Evolutionary conservation across 2,888 invertebrate genomes (phyloP).

Genomic region (Drosophila infuscata): DNA sequence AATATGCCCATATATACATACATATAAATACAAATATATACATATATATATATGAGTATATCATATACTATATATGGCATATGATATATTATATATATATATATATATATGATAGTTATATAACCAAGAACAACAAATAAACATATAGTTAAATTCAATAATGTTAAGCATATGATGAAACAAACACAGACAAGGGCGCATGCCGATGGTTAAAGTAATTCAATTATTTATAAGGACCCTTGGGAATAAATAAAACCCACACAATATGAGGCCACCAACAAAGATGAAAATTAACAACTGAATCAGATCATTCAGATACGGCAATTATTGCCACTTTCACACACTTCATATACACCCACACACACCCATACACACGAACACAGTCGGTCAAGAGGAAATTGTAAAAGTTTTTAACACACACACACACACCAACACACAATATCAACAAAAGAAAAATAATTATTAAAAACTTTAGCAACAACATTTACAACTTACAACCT

Average conservation of each 20-base stretch:
- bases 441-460: slow-evolving; percentile 44
- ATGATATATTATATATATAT: slow-evolving; percentile 25
- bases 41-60: slow-evolving; percentile 36
- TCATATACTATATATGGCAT: slow-evolving; percentile 35
- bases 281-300: slow-evolving; percentile 22
- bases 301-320: slow-evolving; percentile 46
- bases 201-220: slow-evolving; percentile 61
- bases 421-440: slow-evolving; percentile 6
- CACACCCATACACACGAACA: slow-evolving; percentile 14
- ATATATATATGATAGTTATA: slow-evolving; percentile 69
- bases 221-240: slow-evolving; percentile 75
- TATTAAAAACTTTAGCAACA: slow-evolving; percentile 63
- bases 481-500: slow-evolving; percentile 60
- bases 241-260: slow-evolving; percentile 18
- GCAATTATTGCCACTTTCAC: slow-evolving; percentile 53
- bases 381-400: slow-evolving; percentile 52
- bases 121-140: slow-evolving; percentile 80
- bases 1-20: slow-evolving; percentile 54
- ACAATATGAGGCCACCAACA: slow-evolving; percentile 44
- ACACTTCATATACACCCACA: slow-evolving; percentile 17
- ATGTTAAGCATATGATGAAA: slow-evolving; percentile 67
- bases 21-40: slow-evolving; percentile 27
- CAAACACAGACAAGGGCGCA: slow-evolving; percentile 34
- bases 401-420: slow-evolving; percentile 65
- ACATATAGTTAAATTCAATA: slow-evolving; percentile 80